phyloP scores from a whole-genome alignment of 1,140 invertebrate genomes.

The Drosophila lacteicornis region DNA sequence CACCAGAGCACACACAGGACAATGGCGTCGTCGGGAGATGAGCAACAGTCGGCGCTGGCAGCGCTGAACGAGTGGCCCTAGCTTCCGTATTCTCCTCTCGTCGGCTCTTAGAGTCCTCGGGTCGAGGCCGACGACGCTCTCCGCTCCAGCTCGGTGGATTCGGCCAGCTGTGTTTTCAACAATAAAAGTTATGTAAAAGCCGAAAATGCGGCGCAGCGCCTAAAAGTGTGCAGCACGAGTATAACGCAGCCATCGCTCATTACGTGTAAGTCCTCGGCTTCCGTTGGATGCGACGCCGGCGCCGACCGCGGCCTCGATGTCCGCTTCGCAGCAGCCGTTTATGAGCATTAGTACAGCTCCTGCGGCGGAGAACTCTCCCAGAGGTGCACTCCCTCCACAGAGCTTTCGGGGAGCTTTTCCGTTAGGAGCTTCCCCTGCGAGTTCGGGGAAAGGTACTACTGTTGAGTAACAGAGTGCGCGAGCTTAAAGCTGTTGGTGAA shows the following conservation, averaged over 20 bases:
- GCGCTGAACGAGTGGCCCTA: constrained; percentile 11
- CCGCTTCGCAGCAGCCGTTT: constrained; percentile 48
- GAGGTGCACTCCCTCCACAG: background rate
- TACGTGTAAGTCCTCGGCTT: constrained; percentile 27
- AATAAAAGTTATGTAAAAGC: constrained; percentile 81
- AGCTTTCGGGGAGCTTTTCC: constrained; percentile 32
- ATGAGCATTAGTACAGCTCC: constrained; percentile 40
- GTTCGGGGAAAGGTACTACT: background rate
- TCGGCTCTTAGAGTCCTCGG: constrained; percentile 11
- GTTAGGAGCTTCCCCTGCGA: constrained; percentile 14
- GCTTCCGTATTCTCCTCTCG: constrained; percentile 48
- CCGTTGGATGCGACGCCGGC: constrained; percentile 21
- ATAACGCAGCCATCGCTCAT: constrained; percentile 30
- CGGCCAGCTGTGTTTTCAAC: constrained; percentile 63
- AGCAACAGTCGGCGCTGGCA: constrained; percentile 69
- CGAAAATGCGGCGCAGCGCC: constrained; percentile 63
- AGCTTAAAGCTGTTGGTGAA: constrained; percentile 52
- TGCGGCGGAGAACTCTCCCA: constrained; percentile 20
- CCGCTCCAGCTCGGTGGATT: constrained; percentile 26
- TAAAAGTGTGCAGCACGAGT: constrained; percentile 63
- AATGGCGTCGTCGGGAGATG: constrained; percentile 63
- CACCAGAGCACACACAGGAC: constrained; percentile 29
- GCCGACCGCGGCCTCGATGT: constrained; percentile 6
- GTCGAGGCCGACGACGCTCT: constrained; percentile 34
- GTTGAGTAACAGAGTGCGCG: constrained; percentile 1